These are phyloP conservation scores for Brachyistius frenatus DNA, from an alignment of 2,113 vertebrate genomes.

Conservation along the genomic window DNA sequence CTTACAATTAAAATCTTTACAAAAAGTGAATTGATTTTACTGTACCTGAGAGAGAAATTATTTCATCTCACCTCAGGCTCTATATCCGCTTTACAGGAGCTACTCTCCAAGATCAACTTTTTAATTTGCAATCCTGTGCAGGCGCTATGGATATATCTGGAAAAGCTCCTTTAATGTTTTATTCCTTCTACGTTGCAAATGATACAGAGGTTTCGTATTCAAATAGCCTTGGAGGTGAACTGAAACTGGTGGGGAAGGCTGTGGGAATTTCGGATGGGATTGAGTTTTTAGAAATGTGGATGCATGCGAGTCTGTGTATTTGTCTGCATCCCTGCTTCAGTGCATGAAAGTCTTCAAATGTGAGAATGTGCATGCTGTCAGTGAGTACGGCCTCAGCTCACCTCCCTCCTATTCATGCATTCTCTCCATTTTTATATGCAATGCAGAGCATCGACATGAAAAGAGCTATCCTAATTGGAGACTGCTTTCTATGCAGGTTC, in stretches of 20 bases:
- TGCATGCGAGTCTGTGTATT: constrained; percentile 14
- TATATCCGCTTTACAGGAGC: constrained; percentile 39
- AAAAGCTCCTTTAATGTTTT: constrained; percentile 53
- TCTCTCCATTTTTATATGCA: constrained; percentile 63
- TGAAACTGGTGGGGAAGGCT: constrained; percentile 43
- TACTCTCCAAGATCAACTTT: constrained; percentile 58
- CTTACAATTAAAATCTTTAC: constrained; percentile 19
- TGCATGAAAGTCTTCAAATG: constrained; percentile 20
- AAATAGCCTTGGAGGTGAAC: constrained; percentile 59
- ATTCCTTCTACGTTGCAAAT: constrained; percentile 45
- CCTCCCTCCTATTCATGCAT: constrained; percentile 65
- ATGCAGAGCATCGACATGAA: constrained; percentile 54
- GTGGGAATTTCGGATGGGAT: constrained; percentile 5
- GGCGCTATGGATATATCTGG: constrained; percentile 31
- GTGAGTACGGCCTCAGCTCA: constrained; percentile 14
- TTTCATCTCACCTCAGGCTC: constrained; percentile 52
- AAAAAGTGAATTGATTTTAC: constrained; percentile 37
- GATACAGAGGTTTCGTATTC: constrained; percentile 51
- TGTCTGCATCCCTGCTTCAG: constrained; percentile 7
- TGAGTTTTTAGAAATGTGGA: constrained; percentile 27
- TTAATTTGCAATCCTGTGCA: constrained; percentile 53
- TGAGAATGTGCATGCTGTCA: constrained; percentile 38
- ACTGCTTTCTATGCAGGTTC: constrained; percentile 76
- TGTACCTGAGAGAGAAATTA: constrained; percentile 29
- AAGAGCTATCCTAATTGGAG: constrained; percentile 74